Conservation (phyloP, 2,888 invertebrate species). For the Caenorhabditis angaria region DNA sequence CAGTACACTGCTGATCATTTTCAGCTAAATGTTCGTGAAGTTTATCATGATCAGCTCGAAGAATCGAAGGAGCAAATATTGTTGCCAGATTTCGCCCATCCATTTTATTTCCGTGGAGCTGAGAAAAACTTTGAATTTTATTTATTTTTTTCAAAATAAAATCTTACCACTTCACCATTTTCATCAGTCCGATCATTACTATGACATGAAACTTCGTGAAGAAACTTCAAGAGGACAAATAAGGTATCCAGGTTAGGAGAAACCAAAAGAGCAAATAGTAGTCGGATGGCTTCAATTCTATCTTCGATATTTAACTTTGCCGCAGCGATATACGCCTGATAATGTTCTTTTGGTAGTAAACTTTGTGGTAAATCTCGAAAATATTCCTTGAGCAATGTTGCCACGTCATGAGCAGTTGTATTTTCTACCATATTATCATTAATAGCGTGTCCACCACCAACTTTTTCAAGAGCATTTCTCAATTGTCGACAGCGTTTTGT, state of each 20-base stretch:
- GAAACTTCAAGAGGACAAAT: conserved; percentile 83
- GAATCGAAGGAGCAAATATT: conserved; percentile 89
- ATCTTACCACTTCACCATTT: conserved; percentile 67
- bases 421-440: conserved; percentile 77
- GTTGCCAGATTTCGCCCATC: conserved; percentile 90
- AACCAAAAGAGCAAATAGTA: conserved; percentile 84
- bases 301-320: conserved; percentile 76
- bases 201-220: conserved; percentile 82
- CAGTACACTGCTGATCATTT: conserved; percentile 82
- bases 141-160: neutral
- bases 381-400: conserved; percentile 90
- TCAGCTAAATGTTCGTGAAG: conserved; percentile 62
- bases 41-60: conserved; percentile 77
- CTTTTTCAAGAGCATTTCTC: conserved; percentile 54
- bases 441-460: conserved; percentile 44
- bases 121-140: conserved; percentile 6
- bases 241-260: conserved; percentile 89
- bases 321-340: conserved; percentile 87
- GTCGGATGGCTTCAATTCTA: conserved; percentile 49
- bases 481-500: conserved; percentile 91
- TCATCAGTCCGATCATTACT: conserved; percentile 79
- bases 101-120: conserved; percentile 86
- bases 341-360: conserved; percentile 86
- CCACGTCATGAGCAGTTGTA: conserved; percentile 88
- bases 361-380: conserved; percentile 91